Percentiles rank a stretch among this genome's conserved stretches.
phyloP scores from a whole-genome alignment of 2,888 invertebrate genomes.

The Myopa testacea region DNA sequence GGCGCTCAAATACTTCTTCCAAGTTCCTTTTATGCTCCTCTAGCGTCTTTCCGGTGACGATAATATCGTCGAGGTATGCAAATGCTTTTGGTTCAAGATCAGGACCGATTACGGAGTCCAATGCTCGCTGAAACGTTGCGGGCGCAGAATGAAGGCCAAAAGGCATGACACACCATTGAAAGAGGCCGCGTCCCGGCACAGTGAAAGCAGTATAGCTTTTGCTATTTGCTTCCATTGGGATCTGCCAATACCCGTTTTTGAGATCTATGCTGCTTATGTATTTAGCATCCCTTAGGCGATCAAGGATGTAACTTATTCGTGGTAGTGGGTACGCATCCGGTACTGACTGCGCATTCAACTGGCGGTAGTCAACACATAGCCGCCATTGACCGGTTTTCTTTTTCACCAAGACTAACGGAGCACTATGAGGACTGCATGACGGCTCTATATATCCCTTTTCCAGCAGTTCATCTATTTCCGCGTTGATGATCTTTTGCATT shows the following conservation, averaged over 20 bases:
- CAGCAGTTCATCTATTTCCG: conserved; percentile 16
- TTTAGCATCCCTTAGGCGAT: neutral
- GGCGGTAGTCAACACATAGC: conserved; percentile 26
- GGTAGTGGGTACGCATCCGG: conserved; percentile 20
- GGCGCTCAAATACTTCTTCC: neutral
- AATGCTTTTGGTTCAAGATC: neutral
- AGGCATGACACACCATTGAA: conserved; percentile 3
- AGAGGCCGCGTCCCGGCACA: neutral
- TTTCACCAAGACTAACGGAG: conserved; percentile 13
- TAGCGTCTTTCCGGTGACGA: neutral
- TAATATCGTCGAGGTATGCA: neutral
- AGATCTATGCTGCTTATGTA: conserved; percentile 4
- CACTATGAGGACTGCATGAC: conserved; percentile 26
- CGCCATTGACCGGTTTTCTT: conserved; percentile 34
- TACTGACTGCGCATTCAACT: conserved; percentile 13
- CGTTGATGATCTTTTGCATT: conserved; percentile 35
- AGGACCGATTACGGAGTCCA: neutral
- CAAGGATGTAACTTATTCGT: conserved; percentile 2
- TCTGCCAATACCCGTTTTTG: conserved; percentile 14
- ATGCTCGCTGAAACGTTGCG: neutral
- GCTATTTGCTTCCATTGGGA: neutral
- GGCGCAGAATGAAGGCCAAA: neutral
- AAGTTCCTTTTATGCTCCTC: neutral
- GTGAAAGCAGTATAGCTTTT: conserved; percentile 15
- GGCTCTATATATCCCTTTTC: conserved; percentile 13